phyloP scores from a whole-genome alignment of 2,888 invertebrate species.

The Drosophila pseudotalamancana region DNA sequence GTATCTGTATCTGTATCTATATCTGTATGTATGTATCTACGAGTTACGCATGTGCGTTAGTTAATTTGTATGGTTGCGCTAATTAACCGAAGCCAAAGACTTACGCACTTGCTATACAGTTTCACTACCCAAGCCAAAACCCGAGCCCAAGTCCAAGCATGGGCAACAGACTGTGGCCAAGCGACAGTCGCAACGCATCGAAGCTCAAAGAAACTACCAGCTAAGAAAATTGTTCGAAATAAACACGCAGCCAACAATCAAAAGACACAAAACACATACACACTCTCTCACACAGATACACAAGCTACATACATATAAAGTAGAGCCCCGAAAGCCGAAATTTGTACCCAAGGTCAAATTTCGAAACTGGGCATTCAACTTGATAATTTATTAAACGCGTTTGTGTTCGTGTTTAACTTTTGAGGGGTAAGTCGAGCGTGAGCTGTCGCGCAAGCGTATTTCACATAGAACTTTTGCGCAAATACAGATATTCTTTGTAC shows the following conservation, averaged over 20 bases:
- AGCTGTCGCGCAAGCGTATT: conserved; percentile 63
- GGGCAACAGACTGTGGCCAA: conserved; percentile 45
- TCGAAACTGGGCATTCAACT: conserved; percentile 82
- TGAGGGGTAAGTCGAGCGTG: conserved; percentile 53
- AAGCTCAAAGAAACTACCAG: conserved; percentile 45
- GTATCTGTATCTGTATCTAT: neutral
- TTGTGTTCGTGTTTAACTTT: conserved; percentile 54
- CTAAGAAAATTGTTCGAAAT: conserved; percentile 14
- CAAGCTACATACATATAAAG: conserved; percentile 5
- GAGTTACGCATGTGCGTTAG: conserved; percentile 74
- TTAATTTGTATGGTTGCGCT: conserved; percentile 70
- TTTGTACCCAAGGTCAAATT: conserved; percentile 82
- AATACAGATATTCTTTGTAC: conserved; percentile 24
- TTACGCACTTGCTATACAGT: conserved; percentile 48
- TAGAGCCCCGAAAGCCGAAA: conserved; percentile 66
- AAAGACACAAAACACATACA: conserved; percentile 5
- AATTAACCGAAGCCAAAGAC: conserved; percentile 58
- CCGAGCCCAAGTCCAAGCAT: no score
- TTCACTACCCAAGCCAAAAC: conserved; percentile 17
- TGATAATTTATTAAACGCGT: conserved; percentile 80
- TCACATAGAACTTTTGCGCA: conserved; percentile 44
- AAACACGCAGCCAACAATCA: conserved; percentile 3
- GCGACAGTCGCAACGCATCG: conserved; percentile 51
- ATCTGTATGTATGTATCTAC: conserved; percentile 3
- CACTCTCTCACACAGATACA: conserved; percentile 10